Evolutionary conservation across 2,888 invertebrate genomes (phyloP).

Genomic region (Blera fallax): DNA sequence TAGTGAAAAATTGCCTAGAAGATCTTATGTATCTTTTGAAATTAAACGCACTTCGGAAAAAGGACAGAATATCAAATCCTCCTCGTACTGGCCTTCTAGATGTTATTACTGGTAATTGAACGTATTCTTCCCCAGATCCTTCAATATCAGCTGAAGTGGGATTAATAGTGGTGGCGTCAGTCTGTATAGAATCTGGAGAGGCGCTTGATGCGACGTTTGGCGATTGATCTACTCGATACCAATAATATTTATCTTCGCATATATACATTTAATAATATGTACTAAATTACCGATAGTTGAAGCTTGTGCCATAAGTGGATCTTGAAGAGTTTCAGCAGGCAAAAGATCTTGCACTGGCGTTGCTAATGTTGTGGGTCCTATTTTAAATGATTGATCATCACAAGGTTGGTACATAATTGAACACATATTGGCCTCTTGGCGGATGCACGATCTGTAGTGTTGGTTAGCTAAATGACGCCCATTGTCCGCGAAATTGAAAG

Average conservation of each 20-base stretch:
- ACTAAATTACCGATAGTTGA: slow-evolving; percentile 9
- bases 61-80: slow-evolving; percentile 80
- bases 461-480: slow-evolving; percentile 91
- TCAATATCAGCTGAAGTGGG: slow-evolving; percentile 80
- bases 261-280: background rate
- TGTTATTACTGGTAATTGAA: slow-evolving; percentile 52
- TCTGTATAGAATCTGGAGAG: background rate
- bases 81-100: slow-evolving; percentile 75
- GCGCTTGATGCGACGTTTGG: background rate
- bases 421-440: slow-evolving; percentile 87
- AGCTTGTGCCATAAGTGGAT: background rate
- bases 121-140: slow-evolving; percentile 83
- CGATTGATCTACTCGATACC: background rate
- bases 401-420: slow-evolving; percentile 90
- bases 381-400: slow-evolving; percentile 88
- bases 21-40: slow-evolving; percentile 56
- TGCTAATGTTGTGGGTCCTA: slow-evolving; percentile 82
- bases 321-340: background rate
- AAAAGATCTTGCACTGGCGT: background rate
- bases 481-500: slow-evolving; percentile 91
- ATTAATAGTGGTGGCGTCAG: slow-evolving; percentile 17
- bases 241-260: background rate
- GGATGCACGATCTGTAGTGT: slow-evolving; percentile 89
- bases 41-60: slow-evolving; percentile 78
- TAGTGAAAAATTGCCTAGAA: slow-evolving; percentile 77